These are phyloP conservation scores for Cheilosia variabilis DNA, from an alignment of 2,888 invertebrate genomes.

Conservation along the genomic window DNA sequence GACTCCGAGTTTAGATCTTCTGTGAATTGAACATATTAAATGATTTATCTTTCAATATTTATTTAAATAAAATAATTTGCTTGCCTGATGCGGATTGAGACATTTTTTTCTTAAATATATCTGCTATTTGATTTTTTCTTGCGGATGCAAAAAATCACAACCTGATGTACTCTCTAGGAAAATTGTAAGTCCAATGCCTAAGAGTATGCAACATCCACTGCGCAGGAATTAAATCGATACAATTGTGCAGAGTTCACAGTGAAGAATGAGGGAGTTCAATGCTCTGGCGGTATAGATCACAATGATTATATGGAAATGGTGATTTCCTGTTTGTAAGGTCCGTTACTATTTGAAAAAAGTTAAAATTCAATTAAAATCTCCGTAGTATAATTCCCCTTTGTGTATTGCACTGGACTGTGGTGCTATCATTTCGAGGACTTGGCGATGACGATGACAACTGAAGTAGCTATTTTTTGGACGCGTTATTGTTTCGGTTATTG, in stretches of 20 bases:
- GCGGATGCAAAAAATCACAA: slow-evolving; percentile 32
- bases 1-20: slow-evolving; percentile 86
- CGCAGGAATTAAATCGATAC: slow-evolving; percentile 66
- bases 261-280: slow-evolving; percentile 24
- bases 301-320: neutral
- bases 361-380: no score
- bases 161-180: slow-evolving; percentile 24
- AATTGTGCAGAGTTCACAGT: slow-evolving; percentile 35
- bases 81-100: slow-evolving; percentile 64
- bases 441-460: no score
- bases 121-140: neutral
- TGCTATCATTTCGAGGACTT: no score
- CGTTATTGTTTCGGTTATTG: no score
- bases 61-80: neutral
- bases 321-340: neutral
- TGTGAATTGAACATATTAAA: slow-evolving; percentile 50
- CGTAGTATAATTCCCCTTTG: no score
- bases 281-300: neutral
- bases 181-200: slow-evolving; percentile 20
- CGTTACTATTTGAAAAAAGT: neutral
- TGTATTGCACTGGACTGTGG: no score
- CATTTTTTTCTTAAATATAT: slow-evolving; percentile 28
- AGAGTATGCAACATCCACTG: slow-evolving; percentile 70
- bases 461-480: no score
- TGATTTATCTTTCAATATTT: neutral